Conservation (phyloP, 2,797 vertebrate species). For the Rhinichthys osculus region DNA sequence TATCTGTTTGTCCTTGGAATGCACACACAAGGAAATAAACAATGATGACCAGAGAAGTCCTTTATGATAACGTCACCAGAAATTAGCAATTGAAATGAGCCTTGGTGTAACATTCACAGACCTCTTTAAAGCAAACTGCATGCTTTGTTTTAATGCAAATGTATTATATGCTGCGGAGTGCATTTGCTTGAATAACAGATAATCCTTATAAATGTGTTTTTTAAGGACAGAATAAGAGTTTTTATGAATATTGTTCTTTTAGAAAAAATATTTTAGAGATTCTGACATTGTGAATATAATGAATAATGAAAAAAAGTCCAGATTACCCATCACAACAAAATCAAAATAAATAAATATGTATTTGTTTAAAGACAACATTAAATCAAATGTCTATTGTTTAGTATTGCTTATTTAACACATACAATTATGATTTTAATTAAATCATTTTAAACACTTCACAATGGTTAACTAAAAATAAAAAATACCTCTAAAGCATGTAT, state of each 20-base stretch:
- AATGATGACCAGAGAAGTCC: neutral
- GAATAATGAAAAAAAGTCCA: neutral
- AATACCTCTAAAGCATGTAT: neutral
- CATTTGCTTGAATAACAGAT: neutral
- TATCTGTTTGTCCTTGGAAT: constrained; percentile 24
- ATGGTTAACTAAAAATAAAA: neutral
- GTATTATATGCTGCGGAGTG: neutral
- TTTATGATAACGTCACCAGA: constrained; percentile 10
- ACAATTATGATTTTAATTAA: neutral
- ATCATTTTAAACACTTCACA: neutral
- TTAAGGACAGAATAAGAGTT: neutral
- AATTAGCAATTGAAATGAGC: constrained; percentile 20
- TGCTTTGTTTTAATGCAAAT: neutral
- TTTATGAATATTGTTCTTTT: constrained; percentile 5
- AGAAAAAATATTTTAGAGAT: neutral
- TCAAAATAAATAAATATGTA: neutral
- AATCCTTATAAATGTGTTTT: neutral
- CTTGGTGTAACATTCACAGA: constrained; percentile 19
- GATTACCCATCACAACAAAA: neutral
- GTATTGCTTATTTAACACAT: neutral
- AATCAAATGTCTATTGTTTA: neutral
- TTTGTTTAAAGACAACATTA: neutral
- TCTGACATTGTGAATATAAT: neutral
- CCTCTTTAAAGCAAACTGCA: constrained; percentile 10
- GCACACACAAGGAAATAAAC: constrained; percentile 18